Evolutionary conservation across 2,888 invertebrate genomes (phyloP), one percentile per base, ranked within the genome.

Genomic region (Dascillus cervinus): DNA sequence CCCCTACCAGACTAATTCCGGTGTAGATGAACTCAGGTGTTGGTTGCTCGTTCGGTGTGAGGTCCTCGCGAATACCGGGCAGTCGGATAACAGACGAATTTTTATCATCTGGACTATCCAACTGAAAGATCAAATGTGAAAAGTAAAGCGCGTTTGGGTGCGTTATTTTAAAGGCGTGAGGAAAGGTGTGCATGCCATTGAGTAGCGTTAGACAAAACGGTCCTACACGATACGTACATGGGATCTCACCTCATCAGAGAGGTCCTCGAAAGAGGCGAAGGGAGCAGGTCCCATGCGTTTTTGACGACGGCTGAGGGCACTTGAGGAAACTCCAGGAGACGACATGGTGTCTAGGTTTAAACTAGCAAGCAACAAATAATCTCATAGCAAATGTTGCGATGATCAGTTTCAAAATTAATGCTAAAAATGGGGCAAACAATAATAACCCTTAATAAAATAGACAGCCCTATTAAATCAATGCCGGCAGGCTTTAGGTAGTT

Each of bases 181-280:
- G n/a, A n/a, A n/a, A n/a, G n/a, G n/a, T n/a, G n/a, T n/a, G n/a
- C n/a, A n/a, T n/a, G n/a, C n/a, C n/a, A n/a, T n/a, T n/a, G n/a
- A n/a, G n/a, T n/a, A n/a, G n/a, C n/a, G n/a, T n/a, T n/a, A n/a
- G n/a, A n/a, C n/a, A n/a, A n/a, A n/a, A n/a, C n/a, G n/a, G n/a
- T n/a, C n/a, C 27, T 38, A 40, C 46, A 37, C 45, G 68, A 70
- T 73, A 74, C 73, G 66, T 73, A 74, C 73, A 62, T 71, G 68
- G 42, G 69, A 65, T 60, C 72, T 77, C 67, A 82, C 77, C 73
- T 85, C 85, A 69, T 87, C 86, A 57, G 83, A 84, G 64, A 79
- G 75, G 73, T 87, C 87, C 73, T 91, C 91, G 70, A 91, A 88
- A 56, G 90, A 91, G 62, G 91, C 91, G 67, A 91, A 85, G 60